phyloP scores from a whole-genome alignment of 2,113 vertebrate species.

The Heliornis fulica region DNA sequence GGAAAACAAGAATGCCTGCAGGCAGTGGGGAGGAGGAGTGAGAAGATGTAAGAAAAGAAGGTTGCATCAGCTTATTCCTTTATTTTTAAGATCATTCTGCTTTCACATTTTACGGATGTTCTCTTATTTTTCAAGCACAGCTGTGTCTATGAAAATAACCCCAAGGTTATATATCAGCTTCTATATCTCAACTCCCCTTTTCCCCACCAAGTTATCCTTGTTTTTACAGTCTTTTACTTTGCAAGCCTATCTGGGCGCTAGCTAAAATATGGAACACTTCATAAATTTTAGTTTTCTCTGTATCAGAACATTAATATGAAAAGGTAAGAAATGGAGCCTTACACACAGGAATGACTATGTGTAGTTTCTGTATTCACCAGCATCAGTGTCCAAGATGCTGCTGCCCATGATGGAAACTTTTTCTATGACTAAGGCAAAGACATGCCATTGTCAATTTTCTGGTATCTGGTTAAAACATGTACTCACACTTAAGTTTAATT shows the following conservation, averaged over 20 bases:
- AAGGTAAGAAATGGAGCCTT: background rate
- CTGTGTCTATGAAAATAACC: too few relatives aligned
- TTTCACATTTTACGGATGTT: too few relatives aligned
- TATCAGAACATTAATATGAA: background rate
- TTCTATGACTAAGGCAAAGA: background rate
- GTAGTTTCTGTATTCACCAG: background rate
- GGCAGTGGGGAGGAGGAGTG: background rate
- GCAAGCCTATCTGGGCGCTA: too few relatives aligned
- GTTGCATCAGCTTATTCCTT: too few relatives aligned
- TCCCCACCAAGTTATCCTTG: too few relatives aligned
- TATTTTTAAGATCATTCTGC: too few relatives aligned
- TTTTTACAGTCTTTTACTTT: too few relatives aligned
- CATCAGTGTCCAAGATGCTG: background rate
- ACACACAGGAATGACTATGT: background rate
- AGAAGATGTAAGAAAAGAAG: background rate
- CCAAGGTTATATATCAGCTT: too few relatives aligned
- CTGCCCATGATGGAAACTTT: background rate
- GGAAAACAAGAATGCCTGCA: background rate
- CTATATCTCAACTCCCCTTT: too few relatives aligned
- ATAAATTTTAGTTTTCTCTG: too few relatives aligned
- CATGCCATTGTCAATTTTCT: background rate
- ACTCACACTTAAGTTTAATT: background rate
- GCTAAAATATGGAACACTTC: too few relatives aligned
- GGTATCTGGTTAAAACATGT: background rate
- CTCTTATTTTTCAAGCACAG: too few relatives aligned